A percentile compares a stretch with the other conserved stretches of the same genome.
phyloP scores from a whole-genome alignment of 2,888 invertebrate genomes.

The Desoria tigrina region DNA sequence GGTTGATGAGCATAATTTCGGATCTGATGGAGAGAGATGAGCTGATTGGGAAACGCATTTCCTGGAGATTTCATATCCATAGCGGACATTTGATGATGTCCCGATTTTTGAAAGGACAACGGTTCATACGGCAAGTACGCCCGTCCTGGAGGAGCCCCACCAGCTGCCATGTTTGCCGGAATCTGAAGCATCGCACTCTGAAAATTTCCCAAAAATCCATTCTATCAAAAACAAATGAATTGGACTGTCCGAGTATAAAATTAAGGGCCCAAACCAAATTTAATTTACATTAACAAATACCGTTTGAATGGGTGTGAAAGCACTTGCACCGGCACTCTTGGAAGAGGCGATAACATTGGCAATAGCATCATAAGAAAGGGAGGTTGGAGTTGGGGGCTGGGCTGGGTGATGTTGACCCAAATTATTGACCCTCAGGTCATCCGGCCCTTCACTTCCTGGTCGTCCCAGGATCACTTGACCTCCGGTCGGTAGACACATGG shows the following conservation, averaged over 20 bases:
- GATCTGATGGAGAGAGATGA: constrained; percentile 94
- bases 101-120: constrained; percentile 77
- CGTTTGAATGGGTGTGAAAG: constrained; percentile 85
- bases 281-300: constrained; percentile 52
- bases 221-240: constrained; percentile 4
- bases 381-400: constrained; percentile 48
- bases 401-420: constrained; percentile 48
- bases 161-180: constrained; percentile 68
- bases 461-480: constrained; percentile 46
- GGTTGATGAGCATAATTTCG: constrained; percentile 94
- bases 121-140: constrained; percentile 88
- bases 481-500: constrained; percentile 48
- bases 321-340: constrained; percentile 58
- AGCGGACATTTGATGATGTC: constrained; percentile 55
- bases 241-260: constrained; percentile 9
- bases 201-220: constrained; percentile 22
- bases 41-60: constrained; percentile 80
- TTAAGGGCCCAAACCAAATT: constrained; percentile 30
- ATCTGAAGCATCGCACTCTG: constrained; percentile 53
- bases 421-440: constrained; percentile 52
- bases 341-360: constrained; percentile 52
- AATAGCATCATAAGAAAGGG: constrained; percentile 50
- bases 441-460: constrained; percentile 53
- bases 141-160: constrained; percentile 64
- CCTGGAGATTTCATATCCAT: constrained; percentile 58